Evolutionary conservation across 2,113 vertebrate genomes (phyloP).

Genomic region (Phyllostomus discolor): DNA sequence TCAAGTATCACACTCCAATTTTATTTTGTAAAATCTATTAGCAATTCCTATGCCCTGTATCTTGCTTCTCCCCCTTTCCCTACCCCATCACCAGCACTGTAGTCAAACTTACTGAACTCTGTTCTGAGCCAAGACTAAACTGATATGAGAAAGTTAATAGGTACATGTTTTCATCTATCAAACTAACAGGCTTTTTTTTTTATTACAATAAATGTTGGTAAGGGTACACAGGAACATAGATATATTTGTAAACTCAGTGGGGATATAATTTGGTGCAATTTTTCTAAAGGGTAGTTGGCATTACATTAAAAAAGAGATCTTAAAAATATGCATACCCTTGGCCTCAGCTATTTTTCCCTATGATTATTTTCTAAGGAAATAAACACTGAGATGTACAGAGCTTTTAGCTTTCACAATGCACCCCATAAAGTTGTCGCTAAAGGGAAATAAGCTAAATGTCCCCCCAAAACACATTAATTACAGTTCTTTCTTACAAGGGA

Average conservation of each 20-base stretch:
- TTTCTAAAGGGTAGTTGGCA: background rate
- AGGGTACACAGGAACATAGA: background rate
- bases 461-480: background rate
- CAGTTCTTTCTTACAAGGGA: background rate
- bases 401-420: background rate
- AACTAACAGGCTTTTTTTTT: background rate
- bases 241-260: background rate
- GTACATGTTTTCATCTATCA: background rate
- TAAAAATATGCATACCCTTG: background rate
- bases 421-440: background rate
- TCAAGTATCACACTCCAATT: background rate
- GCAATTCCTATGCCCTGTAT: background rate
- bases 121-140: background rate
- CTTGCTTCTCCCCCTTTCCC: background rate
- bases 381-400: background rate
- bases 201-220: background rate
- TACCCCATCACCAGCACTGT: background rate
- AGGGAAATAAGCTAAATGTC: background rate
- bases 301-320: background rate
- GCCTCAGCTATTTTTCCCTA: background rate
- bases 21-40: constrained; percentile 15
- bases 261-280: background rate
- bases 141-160: background rate
- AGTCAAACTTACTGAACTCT: background rate
- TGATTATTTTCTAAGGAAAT: constrained; percentile 23